A percentile compares a stretch with the other conserved stretches of the same genome.
These are phyloP conservation scores for Rhinichthys klamathensis DNA, from an alignment of 2,113 vertebrate species.

Conservation along the genomic window DNA sequence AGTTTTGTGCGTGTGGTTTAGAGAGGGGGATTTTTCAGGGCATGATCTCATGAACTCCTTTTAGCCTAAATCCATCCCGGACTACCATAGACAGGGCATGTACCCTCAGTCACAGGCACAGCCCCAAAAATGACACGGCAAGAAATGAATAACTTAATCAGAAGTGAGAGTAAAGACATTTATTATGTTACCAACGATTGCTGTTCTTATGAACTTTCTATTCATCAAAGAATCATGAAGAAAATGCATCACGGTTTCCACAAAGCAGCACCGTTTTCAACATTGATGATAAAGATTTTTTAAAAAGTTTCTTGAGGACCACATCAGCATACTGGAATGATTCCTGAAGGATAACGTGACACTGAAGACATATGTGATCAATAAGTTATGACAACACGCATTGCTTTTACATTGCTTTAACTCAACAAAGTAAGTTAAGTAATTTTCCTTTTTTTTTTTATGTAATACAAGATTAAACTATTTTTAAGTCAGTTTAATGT, in stretches of 20 bases:
- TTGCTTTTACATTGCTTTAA: too few species aligned
- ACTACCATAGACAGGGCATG: too few species aligned
- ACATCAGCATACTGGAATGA: background rate
- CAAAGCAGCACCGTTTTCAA: background rate
- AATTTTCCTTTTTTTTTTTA: too few species aligned
- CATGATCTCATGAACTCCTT: background rate
- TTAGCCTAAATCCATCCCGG: background rate
- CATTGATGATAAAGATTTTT: background rate
- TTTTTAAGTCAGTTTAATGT: too few species aligned
- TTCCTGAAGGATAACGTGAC: background rate
- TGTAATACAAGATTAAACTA: too few species aligned
- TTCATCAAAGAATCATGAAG: too few species aligned
- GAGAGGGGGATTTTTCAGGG: background rate
- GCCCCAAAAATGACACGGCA: background rate
- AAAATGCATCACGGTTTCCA: background rate
- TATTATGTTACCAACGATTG: too few species aligned
- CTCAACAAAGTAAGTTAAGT: too few species aligned
- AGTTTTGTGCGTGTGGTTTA: background rate
- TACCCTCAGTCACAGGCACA: background rate
- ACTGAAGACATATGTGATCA: background rate
- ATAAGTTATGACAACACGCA: too few species aligned
- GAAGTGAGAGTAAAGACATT: too few species aligned
- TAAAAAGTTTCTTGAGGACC: background rate
- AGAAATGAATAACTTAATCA: too few species aligned
- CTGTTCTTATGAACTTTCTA: too few species aligned